Percentiles rank a stretch among this genome's conserved stretches.
Evolutionary conservation across 2,113 vertebrate species (phyloP).

Genomic region (Hyaena hyaena): DNA sequence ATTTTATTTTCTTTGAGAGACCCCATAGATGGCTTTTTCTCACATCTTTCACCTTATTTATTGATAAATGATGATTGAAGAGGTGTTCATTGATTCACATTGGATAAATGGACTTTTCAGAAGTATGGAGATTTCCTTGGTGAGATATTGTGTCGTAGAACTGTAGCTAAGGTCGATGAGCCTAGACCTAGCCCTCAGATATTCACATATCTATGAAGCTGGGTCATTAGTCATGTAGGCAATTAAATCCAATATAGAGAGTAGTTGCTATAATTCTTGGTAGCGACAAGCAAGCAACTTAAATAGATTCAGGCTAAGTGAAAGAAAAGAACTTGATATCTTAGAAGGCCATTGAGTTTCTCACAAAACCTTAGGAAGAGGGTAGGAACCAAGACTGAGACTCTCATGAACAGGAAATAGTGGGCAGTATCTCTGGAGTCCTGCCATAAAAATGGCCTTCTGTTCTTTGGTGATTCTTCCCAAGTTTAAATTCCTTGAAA

Average conservation of each 20-base stretch:
- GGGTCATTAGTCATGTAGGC: conserved; percentile 6
- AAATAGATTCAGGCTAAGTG: conserved; percentile 7
- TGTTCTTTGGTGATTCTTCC: not conserved
- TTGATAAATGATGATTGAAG: conserved; percentile 18
- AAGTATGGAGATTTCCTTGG: not conserved
- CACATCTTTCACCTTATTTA: conserved; percentile 1
- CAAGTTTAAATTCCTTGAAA: not conserved
- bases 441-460: not conserved
- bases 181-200: conserved; percentile 1
- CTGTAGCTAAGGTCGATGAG: not conserved
- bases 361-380: not conserved
- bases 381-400: not conserved
- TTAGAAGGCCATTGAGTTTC: not conserved
- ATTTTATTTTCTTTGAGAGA: conserved; percentile 4
- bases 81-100: not conserved
- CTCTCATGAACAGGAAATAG: not conserved
- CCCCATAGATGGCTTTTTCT: not conserved
- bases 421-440: not conserved
- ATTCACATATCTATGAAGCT: not conserved
- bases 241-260: conserved; percentile 19
- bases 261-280: not conserved
- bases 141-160: not conserved
- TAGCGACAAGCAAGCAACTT: not conserved
- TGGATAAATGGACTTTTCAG: conserved; percentile 23
- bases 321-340: conserved; percentile 21